These are phyloP conservation scores for Allolobophora icterica DNA, from an alignment of 2,888 invertebrate species.

Conservation along the genomic window DNA sequence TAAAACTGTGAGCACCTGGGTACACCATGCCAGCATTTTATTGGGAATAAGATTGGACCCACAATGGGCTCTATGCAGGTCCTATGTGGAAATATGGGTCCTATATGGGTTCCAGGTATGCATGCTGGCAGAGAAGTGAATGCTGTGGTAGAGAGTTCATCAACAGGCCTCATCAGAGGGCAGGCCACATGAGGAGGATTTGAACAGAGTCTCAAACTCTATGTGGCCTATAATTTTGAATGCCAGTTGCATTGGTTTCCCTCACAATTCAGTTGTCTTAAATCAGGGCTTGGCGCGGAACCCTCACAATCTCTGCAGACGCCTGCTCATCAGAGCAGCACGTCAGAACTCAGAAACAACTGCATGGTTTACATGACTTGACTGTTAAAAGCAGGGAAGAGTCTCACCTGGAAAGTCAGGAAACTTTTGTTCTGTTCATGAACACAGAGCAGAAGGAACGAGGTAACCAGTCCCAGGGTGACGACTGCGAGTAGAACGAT, in stretches of 20 bases:
- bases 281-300: neutral
- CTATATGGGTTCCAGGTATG: too few species aligned
- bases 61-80: too few species aligned
- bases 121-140: too few species aligned
- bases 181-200: too few species aligned
- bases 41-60: too few species aligned
- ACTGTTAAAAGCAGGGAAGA: too few species aligned
- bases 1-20: too few species aligned
- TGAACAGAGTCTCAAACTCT: neutral
- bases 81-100: too few species aligned
- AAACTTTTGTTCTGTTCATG: constrained; percentile 65
- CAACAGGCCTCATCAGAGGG: too few species aligned
- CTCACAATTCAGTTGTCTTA: neutral
- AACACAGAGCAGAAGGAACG: constrained; percentile 60
- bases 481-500: constrained; percentile 68
- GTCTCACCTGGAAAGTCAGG: constrained; percentile 61
- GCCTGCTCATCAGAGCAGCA: neutral
- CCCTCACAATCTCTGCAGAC: neutral
- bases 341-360: neutral
- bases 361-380: neutral
- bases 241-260: neutral
- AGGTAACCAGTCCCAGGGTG: constrained; percentile 53
- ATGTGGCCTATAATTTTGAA: neutral
- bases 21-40: too few species aligned
- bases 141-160: too few species aligned